Percentiles rank a stretch among this genome's conserved stretches.
Conservation (phyloP, 2,888 invertebrate species). For the Apotomis turbidana region DNA sequence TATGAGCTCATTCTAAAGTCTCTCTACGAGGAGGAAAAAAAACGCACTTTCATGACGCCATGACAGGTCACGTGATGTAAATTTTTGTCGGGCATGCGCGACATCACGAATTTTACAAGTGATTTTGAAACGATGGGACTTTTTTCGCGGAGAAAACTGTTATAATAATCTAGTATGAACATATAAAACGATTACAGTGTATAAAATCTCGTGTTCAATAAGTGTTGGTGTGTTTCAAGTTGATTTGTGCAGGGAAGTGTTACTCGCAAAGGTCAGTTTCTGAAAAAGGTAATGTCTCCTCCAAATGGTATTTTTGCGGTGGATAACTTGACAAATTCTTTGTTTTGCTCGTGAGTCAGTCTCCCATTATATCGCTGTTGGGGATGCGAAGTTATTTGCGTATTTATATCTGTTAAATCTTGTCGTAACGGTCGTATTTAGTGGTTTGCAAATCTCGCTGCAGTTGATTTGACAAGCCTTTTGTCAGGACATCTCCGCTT, state of each 20-base stretch:
- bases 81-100: slow-evolving; percentile 82
- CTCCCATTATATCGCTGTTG: slow-evolving; percentile 32
- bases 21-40: slow-evolving; percentile 42
- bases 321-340: slow-evolving; percentile 61
- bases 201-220: slow-evolving; percentile 51
- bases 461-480: slow-evolving; percentile 35
- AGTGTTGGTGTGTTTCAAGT: slow-evolving; percentile 63
- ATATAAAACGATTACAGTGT: slow-evolving; percentile 49
- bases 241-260: slow-evolving; percentile 63
- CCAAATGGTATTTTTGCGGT: slow-evolving; percentile 69
- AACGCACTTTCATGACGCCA: slow-evolving; percentile 67
- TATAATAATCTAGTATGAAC: slow-evolving; percentile 53
- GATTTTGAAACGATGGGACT: slow-evolving; percentile 75
- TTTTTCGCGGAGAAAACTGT: slow-evolving; percentile 60
- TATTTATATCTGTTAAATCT: slow-evolving; percentile 27
- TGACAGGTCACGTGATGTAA: slow-evolving; percentile 84
- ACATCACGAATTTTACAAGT: slow-evolving; percentile 72
- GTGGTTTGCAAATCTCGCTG: slow-evolving; percentile 32
- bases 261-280: slow-evolving; percentile 72
- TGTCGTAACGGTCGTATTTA: slow-evolving; percentile 17
- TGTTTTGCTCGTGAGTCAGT: slow-evolving; percentile 53
- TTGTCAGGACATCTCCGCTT: slow-evolving; percentile 32
- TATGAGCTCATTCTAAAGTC: slow-evolving; percentile 18
- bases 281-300: slow-evolving; percentile 55
- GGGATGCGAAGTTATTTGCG: slow-evolving; percentile 26